A percentile compares a stretch with the other conserved stretches of the same genome.
These are phyloP conservation scores for Mythimna loreyi DNA, from an alignment of 2,888 invertebrate genomes.

Conservation along the genomic window DNA sequence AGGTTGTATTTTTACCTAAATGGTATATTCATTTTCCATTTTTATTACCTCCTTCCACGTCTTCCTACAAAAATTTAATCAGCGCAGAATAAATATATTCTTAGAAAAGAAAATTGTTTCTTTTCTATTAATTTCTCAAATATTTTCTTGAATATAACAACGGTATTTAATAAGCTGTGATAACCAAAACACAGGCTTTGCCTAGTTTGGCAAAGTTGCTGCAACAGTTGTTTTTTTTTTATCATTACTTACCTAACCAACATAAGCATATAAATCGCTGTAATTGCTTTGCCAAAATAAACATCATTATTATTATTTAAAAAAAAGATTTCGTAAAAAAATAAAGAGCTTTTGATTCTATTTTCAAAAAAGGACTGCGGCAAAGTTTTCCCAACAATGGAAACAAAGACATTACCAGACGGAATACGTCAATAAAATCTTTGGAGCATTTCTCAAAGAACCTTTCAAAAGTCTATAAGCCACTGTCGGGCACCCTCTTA, in stretches of 20 bases:
- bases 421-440: conserved; percentile 77
- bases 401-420: conserved; percentile 67
- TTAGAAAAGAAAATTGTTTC: too few species aligned
- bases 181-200: too few species aligned
- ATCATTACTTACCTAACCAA: too few species aligned
- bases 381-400: conserved; percentile 62
- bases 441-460: conserved; percentile 78
- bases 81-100: conserved; percentile 27
- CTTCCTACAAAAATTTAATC: conserved; percentile 38
- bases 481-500: conserved; percentile 72
- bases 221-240: too few species aligned
- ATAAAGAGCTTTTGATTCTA: conserved; percentile 43
- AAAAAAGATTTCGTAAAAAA: conserved; percentile 28
- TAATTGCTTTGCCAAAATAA: too few species aligned
- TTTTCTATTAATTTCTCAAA: too few species aligned
- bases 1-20: conserved; percentile 49
- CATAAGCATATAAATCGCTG: too few species aligned
- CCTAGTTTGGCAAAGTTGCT: too few species aligned
- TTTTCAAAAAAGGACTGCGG: conserved; percentile 40
- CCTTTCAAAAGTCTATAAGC: conserved; percentile 81
- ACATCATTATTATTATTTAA: too few species aligned
- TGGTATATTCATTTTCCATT: conserved; percentile 52
- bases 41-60: conserved; percentile 42
- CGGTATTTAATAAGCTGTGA: too few species aligned
- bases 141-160: too few species aligned